Base-by-base conservation (phyloP, 2,888 invertebrate species). In the Unio delphinus region DNA sequence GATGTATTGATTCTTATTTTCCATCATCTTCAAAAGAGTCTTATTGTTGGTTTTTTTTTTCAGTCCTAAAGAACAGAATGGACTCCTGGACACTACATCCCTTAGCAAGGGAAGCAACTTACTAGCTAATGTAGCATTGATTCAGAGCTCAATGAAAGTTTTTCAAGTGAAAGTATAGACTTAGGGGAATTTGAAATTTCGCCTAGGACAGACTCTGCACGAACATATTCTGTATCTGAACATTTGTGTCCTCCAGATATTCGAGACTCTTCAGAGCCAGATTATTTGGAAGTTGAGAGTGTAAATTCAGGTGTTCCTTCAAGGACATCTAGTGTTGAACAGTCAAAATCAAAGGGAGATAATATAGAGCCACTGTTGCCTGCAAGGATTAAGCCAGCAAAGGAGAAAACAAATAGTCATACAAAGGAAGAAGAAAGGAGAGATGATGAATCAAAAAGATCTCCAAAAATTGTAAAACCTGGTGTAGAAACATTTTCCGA, bases 401-500 rank as follows among this genome's bases (percentile, higher is more conserved):
- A 93, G 90, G 93, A 94, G 88, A 93, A 92, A 81, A 91, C 91
- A 73, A 93, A 92, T 88, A 91, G 91, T 84, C 93, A 93, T 83
- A 92, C 92, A 67, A 93, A 93, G 87, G 93, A 93, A 61, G 94
- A 94, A 80, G 94, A 94, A 88, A 91, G 93, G 88, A 93, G 93
- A 15, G 90, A 89, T n/a, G 70, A 73, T 54, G 71, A 70, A 20
- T 68, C 69, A 5, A 74, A 69, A 55, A 65, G 80, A 69, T 64
- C 73, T 30, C 66, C 73, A 15, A 45, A 45, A 45, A 45, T 45
- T 45, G 11, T 45, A 45, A 45, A 45, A 45, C 15, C 45, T 45
- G 45, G 45, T 45, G 45, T 15, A 15, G 45, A 45, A 45, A 45
- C 45, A 45, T 45, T 45, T 45, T 45, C 45, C 3, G 45, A 45